phyloP scores from a whole-genome alignment of 2,888 invertebrate genomes.

The Eristalinus sepulchralis region DNA sequence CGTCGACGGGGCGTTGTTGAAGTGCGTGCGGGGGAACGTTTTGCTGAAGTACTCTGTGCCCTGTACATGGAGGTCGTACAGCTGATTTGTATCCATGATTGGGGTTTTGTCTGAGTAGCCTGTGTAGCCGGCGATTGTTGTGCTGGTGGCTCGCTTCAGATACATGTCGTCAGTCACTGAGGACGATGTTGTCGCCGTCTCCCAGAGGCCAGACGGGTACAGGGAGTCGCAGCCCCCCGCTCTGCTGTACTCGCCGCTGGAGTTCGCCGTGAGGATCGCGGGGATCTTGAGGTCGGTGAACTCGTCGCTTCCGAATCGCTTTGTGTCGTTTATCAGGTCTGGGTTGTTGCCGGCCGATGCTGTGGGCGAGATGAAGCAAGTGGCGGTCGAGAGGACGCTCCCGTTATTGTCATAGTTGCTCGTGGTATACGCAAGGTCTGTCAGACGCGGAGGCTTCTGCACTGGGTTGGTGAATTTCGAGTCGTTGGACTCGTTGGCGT shows the following conservation, averaged over 20 bases:
- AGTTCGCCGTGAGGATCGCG: slow-evolving; percentile 81
- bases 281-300: slow-evolving; percentile 79
- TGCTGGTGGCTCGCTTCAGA: slow-evolving; percentile 83
- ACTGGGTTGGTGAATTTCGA: slow-evolving; percentile 84
- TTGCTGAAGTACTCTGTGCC: slow-evolving; percentile 83
- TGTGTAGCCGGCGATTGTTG: slow-evolving; percentile 83
- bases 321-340: slow-evolving; percentile 92
- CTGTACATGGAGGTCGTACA: slow-evolving; percentile 79
- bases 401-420: slow-evolving; percentile 87
- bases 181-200: slow-evolving; percentile 81
- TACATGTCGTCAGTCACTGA: slow-evolving; percentile 79
- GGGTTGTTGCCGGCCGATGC: slow-evolving; percentile 90
- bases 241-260: slow-evolving; percentile 89
- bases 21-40: slow-evolving; percentile 83
- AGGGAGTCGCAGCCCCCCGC: slow-evolving; percentile 88
- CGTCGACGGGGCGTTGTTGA: slow-evolving; percentile 72
- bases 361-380: slow-evolving; percentile 88
- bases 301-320: slow-evolving; percentile 84
- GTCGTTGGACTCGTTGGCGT: slow-evolving; percentile 76
- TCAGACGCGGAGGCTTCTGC: slow-evolving; percentile 87
- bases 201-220: slow-evolving; percentile 91
- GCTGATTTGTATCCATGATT: slow-evolving; percentile 84
- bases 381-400: slow-evolving; percentile 84
- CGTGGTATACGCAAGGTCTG: slow-evolving; percentile 86
- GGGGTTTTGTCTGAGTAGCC: slow-evolving; percentile 88